Evolutionary conservation across 2,888 invertebrate genomes (phyloP).

Genomic region (Gisinianus flammeolus): DNA sequence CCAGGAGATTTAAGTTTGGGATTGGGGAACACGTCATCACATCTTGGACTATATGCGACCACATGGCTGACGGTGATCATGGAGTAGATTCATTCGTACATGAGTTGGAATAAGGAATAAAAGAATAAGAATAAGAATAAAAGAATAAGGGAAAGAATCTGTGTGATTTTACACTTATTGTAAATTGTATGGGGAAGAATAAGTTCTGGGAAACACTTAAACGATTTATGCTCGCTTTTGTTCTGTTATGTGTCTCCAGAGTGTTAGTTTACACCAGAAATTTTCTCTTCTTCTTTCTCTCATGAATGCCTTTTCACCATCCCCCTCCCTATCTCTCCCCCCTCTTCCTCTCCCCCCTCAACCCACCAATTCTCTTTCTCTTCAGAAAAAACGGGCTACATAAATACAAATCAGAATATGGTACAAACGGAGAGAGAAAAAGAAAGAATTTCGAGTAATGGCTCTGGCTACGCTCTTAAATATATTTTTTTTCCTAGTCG

Average conservation of each 20-base stretch:
- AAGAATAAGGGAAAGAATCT: not conserved
- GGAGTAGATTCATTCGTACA: not conserved
- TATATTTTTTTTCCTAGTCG: conserved; percentile 7
- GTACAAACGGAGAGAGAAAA: not conserved
- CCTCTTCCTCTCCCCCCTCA: not conserved
- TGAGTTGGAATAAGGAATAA: not conserved
- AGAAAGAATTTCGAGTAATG: conserved; percentile 28
- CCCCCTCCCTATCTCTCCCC: too few species aligned
- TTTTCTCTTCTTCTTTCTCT: conserved; percentile 25
- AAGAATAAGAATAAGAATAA: not conserved
- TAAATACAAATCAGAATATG: conserved; percentile 40
- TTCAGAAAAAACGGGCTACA: conserved; percentile 19
- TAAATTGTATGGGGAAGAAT: conserved; percentile 25
- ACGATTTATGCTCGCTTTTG: conserved; percentile 37
- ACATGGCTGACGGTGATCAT: too few species aligned
- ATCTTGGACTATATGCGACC: too few species aligned
- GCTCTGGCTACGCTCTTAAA: conserved; percentile 24
- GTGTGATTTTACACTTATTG: conserved; percentile 34
- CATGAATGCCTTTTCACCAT: conserved; percentile 16
- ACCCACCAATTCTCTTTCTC: not conserved
- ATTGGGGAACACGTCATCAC: too few species aligned
- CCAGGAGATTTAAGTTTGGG: not conserved
- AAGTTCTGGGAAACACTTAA: conserved; percentile 24
- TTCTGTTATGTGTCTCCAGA: conserved; percentile 33
- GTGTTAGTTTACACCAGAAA: conserved; percentile 26